A percentile compares a stretch with the other conserved stretches of the same genome.
Evolutionary conservation across 2,888 invertebrate genomes (phyloP).

Genomic region (Hirtodrosophila duncani): DNA sequence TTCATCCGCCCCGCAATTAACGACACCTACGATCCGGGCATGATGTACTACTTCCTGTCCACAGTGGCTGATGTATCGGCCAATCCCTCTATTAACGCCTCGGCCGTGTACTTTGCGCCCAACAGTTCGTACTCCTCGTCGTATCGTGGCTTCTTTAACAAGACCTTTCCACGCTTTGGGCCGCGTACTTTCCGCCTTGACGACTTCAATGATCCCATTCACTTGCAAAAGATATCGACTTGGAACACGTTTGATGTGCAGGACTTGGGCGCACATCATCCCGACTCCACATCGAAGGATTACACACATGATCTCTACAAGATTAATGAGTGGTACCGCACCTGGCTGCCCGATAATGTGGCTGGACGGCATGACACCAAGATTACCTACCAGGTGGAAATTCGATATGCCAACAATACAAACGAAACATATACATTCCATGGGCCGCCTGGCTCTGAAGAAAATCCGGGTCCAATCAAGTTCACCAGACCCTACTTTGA

Average conservation of each 20-base stretch:
- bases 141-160: slow-evolving; percentile 96
- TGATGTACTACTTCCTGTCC: slow-evolving; percentile 98
- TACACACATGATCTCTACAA: slow-evolving; percentile 94
- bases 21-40: slow-evolving; percentile 96
- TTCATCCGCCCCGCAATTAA: slow-evolving; percentile 94
- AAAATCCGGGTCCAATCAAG: slow-evolving; percentile 93
- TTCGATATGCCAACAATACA: slow-evolving; percentile 94
- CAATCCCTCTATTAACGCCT: slow-evolving; percentile 94
- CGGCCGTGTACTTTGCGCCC: slow-evolving; percentile 95
- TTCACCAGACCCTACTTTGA: slow-evolving; percentile 98
- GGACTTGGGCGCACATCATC: slow-evolving; percentile 91
- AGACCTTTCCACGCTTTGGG: slow-evolving; percentile 95
- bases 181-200: slow-evolving; percentile 94
- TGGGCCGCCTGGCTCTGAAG: slow-evolving; percentile 94
- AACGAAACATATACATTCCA: slow-evolving; percentile 98
- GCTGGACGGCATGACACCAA: slow-evolving; percentile 91
- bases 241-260: slow-evolving; percentile 92
- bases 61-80: slow-evolving; percentile 96
- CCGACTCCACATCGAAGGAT: slow-evolving; percentile 88
- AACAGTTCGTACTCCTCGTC: slow-evolving; percentile 96
- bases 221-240: slow-evolving; percentile 95
- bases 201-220: slow-evolving; percentile 97
- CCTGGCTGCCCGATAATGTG: slow-evolving; percentile 94
- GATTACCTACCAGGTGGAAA: slow-evolving; percentile 95
- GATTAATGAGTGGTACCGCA: slow-evolving; percentile 95